Conservation (phyloP, 2,797 vertebrate species). For the Pseudotriccus pelzelni region DNA sequence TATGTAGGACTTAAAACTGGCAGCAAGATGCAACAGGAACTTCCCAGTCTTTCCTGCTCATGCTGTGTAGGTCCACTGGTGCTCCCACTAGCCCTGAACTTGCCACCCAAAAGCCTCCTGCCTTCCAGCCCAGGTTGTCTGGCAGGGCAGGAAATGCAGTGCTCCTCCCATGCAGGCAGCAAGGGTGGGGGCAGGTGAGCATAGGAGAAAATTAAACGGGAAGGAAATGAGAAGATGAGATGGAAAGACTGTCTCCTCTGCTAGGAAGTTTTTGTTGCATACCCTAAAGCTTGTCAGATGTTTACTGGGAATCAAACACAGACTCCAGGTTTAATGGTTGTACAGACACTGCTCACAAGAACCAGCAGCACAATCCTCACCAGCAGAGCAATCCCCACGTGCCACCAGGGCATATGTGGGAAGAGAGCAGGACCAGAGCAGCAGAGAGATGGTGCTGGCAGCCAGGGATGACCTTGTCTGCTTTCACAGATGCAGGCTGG, state of each 20-base stretch:
- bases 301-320: neutral
- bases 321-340: neutral
- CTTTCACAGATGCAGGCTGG: neutral
- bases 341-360: neutral
- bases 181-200: neutral
- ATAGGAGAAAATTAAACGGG: neutral
- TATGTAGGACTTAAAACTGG: neutral
- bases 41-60: neutral
- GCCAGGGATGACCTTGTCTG: neutral
- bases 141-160: neutral
- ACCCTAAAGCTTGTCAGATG: neutral
- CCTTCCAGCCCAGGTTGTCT: neutral
- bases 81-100: neutral
- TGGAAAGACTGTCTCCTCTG: neutral
- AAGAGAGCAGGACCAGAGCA: neutral
- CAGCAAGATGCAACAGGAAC: neutral
- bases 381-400: neutral
- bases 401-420: neutral
- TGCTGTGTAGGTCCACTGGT: accelerated
- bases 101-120: neutral
- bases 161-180: conserved; percentile 5
- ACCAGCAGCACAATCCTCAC: neutral
- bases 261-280: neutral
- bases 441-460: neutral
- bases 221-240: neutral